Base-by-base conservation (phyloP, 2,888 invertebrate genomes). In the Nephrotoma flavescens region DNA sequence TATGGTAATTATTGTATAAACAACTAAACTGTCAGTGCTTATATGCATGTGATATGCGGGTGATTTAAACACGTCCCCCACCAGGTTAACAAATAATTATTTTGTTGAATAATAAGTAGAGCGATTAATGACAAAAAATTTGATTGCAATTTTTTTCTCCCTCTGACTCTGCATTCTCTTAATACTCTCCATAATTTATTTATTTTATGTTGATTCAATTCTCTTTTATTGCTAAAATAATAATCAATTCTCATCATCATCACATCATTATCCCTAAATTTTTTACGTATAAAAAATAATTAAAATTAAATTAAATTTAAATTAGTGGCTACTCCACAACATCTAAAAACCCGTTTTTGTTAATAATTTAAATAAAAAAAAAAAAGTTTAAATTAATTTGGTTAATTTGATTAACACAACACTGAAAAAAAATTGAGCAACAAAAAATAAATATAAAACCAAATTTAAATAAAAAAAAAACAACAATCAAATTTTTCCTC, bases 331-430 rank as follows among this genome's bases (percentile, higher is more conserved):
- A 84, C 84, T 42, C 84, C 84, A 84, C 84, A 84, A 84, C 84
- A 84, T 42, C 84, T 84, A 84, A 84, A 84, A 84, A 84, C 41
- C n/a, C 41, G 11, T 83, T 83, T 31, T 71, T 31, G 71, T 71
- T 71, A 71, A 71, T 71, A 71, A 71, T 71, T 71, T 71, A 71
- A 71, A 71, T 71, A n/a, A 84, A 42, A 42, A 42, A 42, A 42
- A 42, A 83, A 83, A 83, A 47, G 3, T n/a, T 11, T 12, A 47
- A 47, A 83, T 84, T 84, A 84, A 84, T 42, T 84, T 84, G 41
- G 84, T 84, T 84, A 84, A 71, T 84, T 84, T 42, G 84, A 84
- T 84, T 84, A 84, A 84, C 84, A 84, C 84, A 84, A 84, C 84
- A 84, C 84, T 84, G 41, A 84, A 84, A 42, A 84, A 71, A 84